A percentile compares a stretch with the other conserved stretches of the same genome.
Evolutionary conservation across 2,797 vertebrate species (phyloP).

Genomic region (Enteromius argenteus): DNA sequence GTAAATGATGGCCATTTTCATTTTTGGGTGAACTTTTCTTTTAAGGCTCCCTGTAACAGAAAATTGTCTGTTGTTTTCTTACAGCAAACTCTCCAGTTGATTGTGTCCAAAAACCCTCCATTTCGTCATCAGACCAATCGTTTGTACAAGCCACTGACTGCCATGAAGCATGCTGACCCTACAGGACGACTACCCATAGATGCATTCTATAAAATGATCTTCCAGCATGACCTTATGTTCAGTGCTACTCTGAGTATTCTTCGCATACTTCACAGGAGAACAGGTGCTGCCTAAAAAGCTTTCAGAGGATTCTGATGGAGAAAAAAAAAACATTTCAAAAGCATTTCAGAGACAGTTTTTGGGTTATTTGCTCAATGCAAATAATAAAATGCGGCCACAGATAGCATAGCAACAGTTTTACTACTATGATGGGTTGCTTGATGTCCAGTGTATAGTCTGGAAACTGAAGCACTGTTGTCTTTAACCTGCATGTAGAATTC

Average conservation of each 20-base stretch:
- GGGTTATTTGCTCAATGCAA: neutral
- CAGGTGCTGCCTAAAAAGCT: slow-evolving; percentile 17
- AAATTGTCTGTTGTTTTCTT: slow-evolving; percentile 6
- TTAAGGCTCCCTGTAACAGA: neutral
- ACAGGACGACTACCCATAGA: slow-evolving; percentile 73
- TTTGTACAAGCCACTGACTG: slow-evolving; percentile 76
- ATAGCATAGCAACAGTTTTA: neutral
- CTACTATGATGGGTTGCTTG: neutral
- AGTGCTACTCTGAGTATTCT: slow-evolving; percentile 68
- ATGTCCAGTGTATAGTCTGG: neutral
- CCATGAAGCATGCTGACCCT: slow-evolving; percentile 76
- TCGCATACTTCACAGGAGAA: slow-evolving; percentile 66
- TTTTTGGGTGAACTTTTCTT: no score
- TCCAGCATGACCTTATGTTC: slow-evolving; percentile 67
- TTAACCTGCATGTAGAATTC: neutral
- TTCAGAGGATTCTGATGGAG: neutral
- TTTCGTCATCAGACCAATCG: slow-evolving; percentile 77
- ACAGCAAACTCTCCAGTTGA: slow-evolving; percentile 74
- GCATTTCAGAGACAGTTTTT: no score
- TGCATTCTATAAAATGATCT: slow-evolving; percentile 75
- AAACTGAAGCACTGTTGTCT: neutral
- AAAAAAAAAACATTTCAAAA: neutral
- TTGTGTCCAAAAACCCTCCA: slow-evolving; percentile 67
- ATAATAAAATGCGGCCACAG: neutral
- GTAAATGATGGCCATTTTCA: no score